Evolutionary conservation across 2,797 vertebrate genomes (phyloP), one percentile per base, ranked within the genome.

Genomic region (Anniella stebbinsi): DNA sequence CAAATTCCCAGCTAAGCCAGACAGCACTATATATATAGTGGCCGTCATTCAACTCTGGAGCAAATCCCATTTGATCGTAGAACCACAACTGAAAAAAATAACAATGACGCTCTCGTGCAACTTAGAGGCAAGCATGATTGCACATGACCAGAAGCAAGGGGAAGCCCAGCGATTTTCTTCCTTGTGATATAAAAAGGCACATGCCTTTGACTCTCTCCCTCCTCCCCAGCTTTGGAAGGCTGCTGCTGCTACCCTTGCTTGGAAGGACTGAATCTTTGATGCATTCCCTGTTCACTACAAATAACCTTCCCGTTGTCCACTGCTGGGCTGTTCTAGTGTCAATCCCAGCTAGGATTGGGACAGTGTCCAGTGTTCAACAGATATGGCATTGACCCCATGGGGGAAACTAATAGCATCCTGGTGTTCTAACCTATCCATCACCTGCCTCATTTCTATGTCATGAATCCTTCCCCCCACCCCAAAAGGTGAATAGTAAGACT

Each of bases 291-390:
- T 81, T 82, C 3, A 1, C 84, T 88, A 66, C 82, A 85, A 92
- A 92, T 84, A 84, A 69, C 38, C 30, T 7, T 82, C 36, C 38
- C 30, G 25, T 33, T 76, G 8, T 66, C 72, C 87, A n/a, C 63
- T 73, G 60, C 41, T 63, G 73, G 23, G 89, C 72, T 80, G 81
- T 90, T 88, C 90, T 86, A 86, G 67, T 70, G n/a, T 94, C 89
- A 89, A n/a, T 88, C 93, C 90, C 88, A 88, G 89, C 78, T 69
- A 92, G 82, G 84, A 23, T 89, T 90, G 30, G 91, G 94, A 69
- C 91, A 87, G 91, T 92, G 82, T 93, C 90, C 87, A 87, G 93
- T 94, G 92, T 95, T 95, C 89, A 87, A 87, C 57, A 73, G 80
- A 85, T 76, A 69, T 48, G 86, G 90, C 57, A 78, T 54, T 80